These are phyloP conservation scores for Endotricha flammealis DNA, from an alignment of 2,888 invertebrate species.

Conservation along the genomic window DNA sequence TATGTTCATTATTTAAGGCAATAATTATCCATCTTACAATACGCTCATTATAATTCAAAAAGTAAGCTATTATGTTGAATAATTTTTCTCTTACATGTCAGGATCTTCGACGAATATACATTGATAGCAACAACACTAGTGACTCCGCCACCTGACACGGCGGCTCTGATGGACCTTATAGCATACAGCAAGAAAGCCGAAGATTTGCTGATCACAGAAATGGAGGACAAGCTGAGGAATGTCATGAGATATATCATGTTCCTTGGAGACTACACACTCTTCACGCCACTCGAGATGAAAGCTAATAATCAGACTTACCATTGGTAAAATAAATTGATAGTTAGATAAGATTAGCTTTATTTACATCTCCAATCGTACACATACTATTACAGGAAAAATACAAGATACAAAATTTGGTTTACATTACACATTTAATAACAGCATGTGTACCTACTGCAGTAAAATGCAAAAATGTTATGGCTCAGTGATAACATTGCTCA, in stretches of 20 bases:
- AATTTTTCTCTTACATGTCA: constrained; percentile 47
- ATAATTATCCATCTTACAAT: too few species aligned
- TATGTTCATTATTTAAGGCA: too few species aligned
- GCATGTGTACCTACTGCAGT: too few species aligned
- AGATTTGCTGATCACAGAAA: constrained; percentile 81
- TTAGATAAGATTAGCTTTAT: too few species aligned
- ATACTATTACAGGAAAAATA: too few species aligned
- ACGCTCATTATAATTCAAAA: too few species aligned
- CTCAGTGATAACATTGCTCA: too few species aligned
- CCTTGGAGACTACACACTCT: constrained; percentile 88
- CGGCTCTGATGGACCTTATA: constrained; percentile 89
- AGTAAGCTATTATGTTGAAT: constrained; percentile 14
- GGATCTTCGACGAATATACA: constrained; percentile 91
- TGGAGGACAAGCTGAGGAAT: constrained; percentile 86
- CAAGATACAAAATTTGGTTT: too few species aligned
- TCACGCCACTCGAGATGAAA: constrained; percentile 91
- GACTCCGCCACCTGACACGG: constrained; percentile 89
- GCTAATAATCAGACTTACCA: constrained; percentile 92
- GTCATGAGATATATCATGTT: constrained; percentile 87
- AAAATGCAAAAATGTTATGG: too few species aligned
- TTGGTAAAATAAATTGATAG: constrained; percentile 82
- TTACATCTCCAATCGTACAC: too few species aligned
- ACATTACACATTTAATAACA: too few species aligned
- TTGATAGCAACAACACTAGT: constrained; percentile 87
- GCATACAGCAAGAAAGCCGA: constrained; percentile 87